A percentile compares a stretch with the other conserved stretches of the same genome.
phyloP scores from a whole-genome alignment of 2,113 vertebrate genomes.

The Tretioscincus oriximinensis region DNA sequence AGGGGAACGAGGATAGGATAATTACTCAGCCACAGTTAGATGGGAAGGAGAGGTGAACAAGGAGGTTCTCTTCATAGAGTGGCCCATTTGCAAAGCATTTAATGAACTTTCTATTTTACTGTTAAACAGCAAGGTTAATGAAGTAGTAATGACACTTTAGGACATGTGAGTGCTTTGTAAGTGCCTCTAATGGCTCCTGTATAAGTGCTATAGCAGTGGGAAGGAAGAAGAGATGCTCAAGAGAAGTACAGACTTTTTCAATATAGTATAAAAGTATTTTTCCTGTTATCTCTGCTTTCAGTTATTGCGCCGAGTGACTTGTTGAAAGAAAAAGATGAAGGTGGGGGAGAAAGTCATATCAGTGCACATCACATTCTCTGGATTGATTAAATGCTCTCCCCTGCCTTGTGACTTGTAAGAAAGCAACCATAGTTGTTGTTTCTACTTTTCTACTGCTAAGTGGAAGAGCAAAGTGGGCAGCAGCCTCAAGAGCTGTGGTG shows the following conservation, averaged over 20 bases:
- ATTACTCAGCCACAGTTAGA: not conserved
- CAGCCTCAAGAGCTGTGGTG: not conserved
- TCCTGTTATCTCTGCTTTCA: not conserved
- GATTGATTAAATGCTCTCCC: not conserved
- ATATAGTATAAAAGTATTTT: not conserved
- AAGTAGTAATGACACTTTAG: constrained; percentile 7
- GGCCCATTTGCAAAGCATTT: not conserved
- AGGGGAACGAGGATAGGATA: not conserved
- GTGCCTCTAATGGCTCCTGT: not conserved
- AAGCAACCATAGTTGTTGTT: too few relatives aligned
- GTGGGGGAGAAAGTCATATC: not conserved
- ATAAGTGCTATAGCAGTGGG: not conserved
- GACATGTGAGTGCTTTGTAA: not conserved
- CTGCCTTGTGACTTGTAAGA: too few relatives aligned
- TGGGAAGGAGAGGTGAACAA: not conserved
- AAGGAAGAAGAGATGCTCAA: not conserved
- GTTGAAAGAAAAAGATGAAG: not conserved
- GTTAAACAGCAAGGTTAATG: constrained; percentile 15
- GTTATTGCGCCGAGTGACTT: not conserved
- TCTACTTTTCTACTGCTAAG: not conserved
- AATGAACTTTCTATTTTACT: not conserved
- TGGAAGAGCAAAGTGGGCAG: not conserved
- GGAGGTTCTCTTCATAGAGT: not conserved
- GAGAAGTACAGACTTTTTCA: not conserved
- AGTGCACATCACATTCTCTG: not conserved